Conservation (phyloP, 2,797 vertebrate species). For the Amniataba percoides region DNA sequence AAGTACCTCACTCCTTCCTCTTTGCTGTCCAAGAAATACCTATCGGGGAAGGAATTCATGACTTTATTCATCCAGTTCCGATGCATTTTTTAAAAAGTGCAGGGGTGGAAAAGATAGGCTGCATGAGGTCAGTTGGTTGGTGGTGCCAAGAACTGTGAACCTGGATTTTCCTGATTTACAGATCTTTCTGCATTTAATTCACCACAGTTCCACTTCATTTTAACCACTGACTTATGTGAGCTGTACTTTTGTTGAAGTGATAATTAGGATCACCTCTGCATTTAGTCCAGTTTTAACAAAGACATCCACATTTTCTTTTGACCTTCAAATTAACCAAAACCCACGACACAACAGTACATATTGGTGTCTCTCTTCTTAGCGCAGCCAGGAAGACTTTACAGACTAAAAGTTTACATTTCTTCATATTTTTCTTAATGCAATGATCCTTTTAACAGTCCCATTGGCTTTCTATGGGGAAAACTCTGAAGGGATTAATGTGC, state of each 20-base stretch:
- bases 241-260: neutral
- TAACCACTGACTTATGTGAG: neutral
- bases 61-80: neutral
- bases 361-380: neutral
- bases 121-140: too few species aligned
- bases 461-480: neutral
- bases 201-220: neutral
- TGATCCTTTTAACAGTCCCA: too few species aligned
- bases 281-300: neutral
- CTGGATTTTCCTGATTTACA: neutral
- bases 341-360: neutral
- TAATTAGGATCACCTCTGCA: neutral
- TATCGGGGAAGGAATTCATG: conserved; percentile 65
- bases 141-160: neutral
- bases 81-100: neutral
- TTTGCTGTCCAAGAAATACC: conserved; percentile 92
- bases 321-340: neutral
- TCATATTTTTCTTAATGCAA: too few species aligned
- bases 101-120: neutral
- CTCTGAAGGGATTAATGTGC: neutral
- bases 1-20: conserved; percentile 89
- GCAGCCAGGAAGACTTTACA: too few species aligned
- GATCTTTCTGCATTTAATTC: neutral
- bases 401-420: too few species aligned
- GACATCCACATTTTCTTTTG: neutral